Conservation (phyloP, 2,113 vertebrate species). For the Eidolon helvum region DNA sequence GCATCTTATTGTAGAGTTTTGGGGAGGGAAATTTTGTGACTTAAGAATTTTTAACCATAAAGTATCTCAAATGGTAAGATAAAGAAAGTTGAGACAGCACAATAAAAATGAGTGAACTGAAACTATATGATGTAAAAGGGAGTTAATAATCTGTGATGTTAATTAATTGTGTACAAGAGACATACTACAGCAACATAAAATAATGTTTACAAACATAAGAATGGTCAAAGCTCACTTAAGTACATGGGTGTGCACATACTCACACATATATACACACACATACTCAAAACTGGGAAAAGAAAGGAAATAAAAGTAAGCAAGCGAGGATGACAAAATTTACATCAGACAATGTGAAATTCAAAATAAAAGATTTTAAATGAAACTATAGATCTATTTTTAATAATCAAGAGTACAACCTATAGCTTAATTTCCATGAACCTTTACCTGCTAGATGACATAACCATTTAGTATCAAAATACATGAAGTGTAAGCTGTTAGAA, state of each 20-base stretch:
- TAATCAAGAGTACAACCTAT: neutral
- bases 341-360: neutral
- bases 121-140: neutral
- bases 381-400: neutral
- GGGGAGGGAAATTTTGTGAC: neutral
- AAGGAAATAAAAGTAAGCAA: neutral
- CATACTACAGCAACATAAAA: neutral
- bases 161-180: neutral
- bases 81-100: neutral
- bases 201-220: neutral
- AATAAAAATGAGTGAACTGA: neutral
- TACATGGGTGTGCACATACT: neutral
- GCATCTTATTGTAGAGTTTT: neutral
- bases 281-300: neutral
- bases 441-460: neutral
- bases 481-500: neutral
- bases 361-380: neutral
- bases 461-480: neutral
- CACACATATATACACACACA: too few species aligned
- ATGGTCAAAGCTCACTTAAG: neutral
- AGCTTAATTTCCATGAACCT: neutral
- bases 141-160: neutral
- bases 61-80: neutral
- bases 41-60: neutral
- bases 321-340: neutral